These are phyloP conservation scores for Trichonephila clavipes DNA, from an alignment of 1,140 invertebrate genomes.

Conservation along the genomic window DNA sequence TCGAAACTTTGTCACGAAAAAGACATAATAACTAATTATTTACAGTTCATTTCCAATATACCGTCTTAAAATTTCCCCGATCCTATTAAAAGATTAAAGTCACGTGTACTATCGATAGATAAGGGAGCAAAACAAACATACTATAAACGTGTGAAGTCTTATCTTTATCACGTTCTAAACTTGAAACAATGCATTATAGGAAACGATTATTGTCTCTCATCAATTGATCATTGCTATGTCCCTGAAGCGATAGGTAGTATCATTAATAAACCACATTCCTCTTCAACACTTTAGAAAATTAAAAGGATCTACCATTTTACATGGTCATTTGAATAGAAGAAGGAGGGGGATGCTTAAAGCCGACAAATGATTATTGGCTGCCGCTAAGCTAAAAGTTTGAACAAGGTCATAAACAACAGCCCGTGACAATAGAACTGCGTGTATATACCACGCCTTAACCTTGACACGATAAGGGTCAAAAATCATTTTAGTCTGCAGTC, in stretches of 20 bases:
- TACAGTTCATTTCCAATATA: too few species aligned
- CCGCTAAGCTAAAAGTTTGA: background rate
- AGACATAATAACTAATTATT: too few species aligned
- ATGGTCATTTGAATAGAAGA: background rate
- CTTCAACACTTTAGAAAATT: background rate
- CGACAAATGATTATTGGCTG: slow-evolving; percentile 8
- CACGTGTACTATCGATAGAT: too few species aligned
- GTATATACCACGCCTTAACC: slow-evolving; percentile 21
- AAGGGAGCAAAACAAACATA: too few species aligned
- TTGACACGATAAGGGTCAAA: slow-evolving; percentile 26
- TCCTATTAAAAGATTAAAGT: too few species aligned
- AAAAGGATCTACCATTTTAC: slow-evolving; percentile 26
- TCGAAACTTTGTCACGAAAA: too few species aligned
- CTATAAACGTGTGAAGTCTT: too few species aligned
- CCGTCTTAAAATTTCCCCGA: too few species aligned
- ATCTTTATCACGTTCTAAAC: background rate
- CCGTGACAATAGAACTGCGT: slow-evolving; percentile 18
- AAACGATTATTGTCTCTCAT: slow-evolving; percentile 5
- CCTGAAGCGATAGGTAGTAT: background rate
- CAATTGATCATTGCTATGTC: background rate
- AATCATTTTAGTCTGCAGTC: slow-evolving; percentile 21
- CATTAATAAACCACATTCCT: slow-evolving; percentile 41
- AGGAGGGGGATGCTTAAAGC: background rate
- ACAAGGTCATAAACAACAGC: slow-evolving; percentile 21
- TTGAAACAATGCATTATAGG: background rate